phyloP scores from a whole-genome alignment of 2,113 vertebrate genomes.

The Pelecanoides urinatrix region DNA sequence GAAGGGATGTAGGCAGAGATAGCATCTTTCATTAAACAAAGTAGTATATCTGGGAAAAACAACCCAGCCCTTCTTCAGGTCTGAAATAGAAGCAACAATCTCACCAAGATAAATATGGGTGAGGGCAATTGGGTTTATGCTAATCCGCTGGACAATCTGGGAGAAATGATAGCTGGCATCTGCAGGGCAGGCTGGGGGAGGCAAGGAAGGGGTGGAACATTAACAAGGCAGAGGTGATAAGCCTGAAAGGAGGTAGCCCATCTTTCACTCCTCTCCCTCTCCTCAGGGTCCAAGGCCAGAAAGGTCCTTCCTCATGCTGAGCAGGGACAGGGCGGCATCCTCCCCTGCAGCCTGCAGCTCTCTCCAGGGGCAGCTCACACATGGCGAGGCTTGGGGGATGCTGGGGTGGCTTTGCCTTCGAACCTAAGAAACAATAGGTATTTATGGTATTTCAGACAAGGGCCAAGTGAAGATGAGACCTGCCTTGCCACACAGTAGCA shows the following conservation, averaged over 20 bases:
- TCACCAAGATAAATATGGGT: not conserved
- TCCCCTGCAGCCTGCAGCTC: not conserved
- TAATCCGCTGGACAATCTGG: fast-evolving
- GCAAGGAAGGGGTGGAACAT: not conserved
- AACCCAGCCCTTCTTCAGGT: not conserved
- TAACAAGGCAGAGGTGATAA: not conserved
- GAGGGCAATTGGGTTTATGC: not conserved
- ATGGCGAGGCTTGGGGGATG: not conserved
- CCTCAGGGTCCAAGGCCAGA: not conserved
- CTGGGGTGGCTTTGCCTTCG: not conserved
- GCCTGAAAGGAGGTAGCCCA: not conserved
- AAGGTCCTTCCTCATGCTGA: not conserved
- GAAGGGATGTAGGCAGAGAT: not conserved
- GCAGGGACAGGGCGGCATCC: not conserved
- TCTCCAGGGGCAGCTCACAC: not conserved
- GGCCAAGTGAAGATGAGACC: not conserved
- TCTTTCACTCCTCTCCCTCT: not conserved
- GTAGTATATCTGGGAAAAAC: not conserved
- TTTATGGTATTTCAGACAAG: not conserved
- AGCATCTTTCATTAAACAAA: not conserved
- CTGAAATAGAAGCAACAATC: not conserved
- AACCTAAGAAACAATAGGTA: not conserved
- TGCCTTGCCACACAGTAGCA: not conserved
- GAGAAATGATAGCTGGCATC: not conserved
- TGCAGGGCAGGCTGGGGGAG: not conserved